Conservation (phyloP, 1,140 invertebrate genomes). For the Penaeus indicus region DNA sequence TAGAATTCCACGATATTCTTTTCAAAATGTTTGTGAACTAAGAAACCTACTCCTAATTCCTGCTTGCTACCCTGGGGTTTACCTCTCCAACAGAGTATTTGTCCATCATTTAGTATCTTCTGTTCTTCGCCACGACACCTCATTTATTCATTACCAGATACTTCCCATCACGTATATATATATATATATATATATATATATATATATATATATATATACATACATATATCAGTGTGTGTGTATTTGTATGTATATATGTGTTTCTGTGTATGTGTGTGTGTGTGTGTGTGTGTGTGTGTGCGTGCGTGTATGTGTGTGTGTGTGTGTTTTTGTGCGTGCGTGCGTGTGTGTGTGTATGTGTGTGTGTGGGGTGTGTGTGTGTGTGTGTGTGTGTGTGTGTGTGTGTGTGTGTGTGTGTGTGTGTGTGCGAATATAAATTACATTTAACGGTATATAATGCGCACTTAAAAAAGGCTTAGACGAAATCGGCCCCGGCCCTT, state of each 20-base stretch:
- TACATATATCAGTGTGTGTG: neutral
- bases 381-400: neutral
- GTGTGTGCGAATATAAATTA: too few relatives aligned
- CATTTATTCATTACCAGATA: neutral
- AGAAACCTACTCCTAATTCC: too few relatives aligned
- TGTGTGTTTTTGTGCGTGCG: neutral
- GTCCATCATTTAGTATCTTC: neutral
- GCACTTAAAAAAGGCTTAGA: too few relatives aligned
- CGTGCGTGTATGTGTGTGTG: neutral
- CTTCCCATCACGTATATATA: neutral
- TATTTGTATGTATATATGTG: constrained; percentile 3
- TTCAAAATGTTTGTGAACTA: too few relatives aligned
- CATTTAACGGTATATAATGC: too few relatives aligned
- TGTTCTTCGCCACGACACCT: neutral
- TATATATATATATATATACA: neutral
- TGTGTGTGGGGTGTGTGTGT: neutral
- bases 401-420: neutral
- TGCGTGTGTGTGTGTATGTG: neutral
- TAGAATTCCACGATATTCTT: too few relatives aligned
- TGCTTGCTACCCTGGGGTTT: too few relatives aligned
- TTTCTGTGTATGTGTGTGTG: neutral
- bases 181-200: neutral
- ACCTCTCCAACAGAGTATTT: neutral
- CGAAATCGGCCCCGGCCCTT: too few relatives aligned
- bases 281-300: neutral